A percentile compares a stretch with the other conserved stretches of the same genome.
These are phyloP conservation scores for Tubulanus polymorphus DNA, from an alignment of 2,888 invertebrate species.

Conservation along the genomic window DNA sequence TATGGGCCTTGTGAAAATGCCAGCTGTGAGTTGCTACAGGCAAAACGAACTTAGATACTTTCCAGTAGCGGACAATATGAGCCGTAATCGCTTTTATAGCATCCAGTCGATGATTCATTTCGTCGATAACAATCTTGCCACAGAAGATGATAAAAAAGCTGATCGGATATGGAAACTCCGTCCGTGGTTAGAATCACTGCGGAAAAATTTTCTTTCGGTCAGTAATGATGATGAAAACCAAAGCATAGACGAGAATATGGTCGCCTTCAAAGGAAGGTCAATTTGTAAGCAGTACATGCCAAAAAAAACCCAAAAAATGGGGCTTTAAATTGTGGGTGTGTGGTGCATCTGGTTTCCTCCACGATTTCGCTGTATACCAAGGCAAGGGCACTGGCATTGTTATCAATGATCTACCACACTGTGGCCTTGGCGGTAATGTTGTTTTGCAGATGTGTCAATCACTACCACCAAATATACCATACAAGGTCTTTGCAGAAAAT, in stretches of 20 bases:
- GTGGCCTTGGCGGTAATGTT: slow-evolving; percentile 1
- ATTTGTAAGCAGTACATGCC: slow-evolving; percentile 20
- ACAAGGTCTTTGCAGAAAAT: too few species aligned
- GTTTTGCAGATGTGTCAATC: slow-evolving; percentile 1
- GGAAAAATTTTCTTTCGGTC: slow-evolving; percentile 21
- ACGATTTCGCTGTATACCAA: slow-evolving; percentile 2
- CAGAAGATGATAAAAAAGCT: slow-evolving; percentile 4
- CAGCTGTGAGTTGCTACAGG: slow-evolving; percentile 13
- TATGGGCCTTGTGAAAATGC: slow-evolving; percentile 19
- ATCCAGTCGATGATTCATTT: slow-evolving; percentile 15
- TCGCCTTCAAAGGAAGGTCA: slow-evolving; percentile 32
- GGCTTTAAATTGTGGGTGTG: too few species aligned
- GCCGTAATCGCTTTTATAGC: slow-evolving; percentile 16
- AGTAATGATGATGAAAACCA: slow-evolving; percentile 29
- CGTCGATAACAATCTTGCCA: slow-evolving; percentile 11
- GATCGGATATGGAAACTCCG: slow-evolving; percentile 18
- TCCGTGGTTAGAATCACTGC: slow-evolving; percentile 12
- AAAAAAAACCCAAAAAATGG: slow-evolving; percentile 20
- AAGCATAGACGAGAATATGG: slow-evolving; percentile 34
- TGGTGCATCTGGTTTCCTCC: slow-evolving; percentile 1
- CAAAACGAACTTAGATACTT: slow-evolving; percentile 11
- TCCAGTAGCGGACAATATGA: slow-evolving; percentile 16
- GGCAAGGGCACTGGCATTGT: slow-evolving; percentile 3
- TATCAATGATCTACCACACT: background rate
- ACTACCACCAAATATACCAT: too few species aligned